A percentile compares a stretch with the other conserved stretches of the same genome.
phyloP scores from a whole-genome alignment of 2,888 invertebrate species.

The Volucella inflata region DNA sequence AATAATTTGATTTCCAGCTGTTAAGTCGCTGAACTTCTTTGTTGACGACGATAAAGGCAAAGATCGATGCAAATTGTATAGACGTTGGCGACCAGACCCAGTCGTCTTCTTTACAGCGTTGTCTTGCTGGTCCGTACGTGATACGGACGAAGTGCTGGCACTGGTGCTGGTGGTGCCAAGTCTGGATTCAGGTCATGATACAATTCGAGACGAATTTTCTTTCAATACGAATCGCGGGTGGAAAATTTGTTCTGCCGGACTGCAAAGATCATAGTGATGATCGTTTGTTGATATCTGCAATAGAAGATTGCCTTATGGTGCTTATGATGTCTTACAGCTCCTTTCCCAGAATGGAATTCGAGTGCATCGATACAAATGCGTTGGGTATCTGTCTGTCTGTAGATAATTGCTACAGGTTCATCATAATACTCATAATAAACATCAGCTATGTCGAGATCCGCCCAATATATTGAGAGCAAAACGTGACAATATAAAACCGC shows the following conservation, averaged over 20 bases:
- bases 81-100: slow-evolving; percentile 61
- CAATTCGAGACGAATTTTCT: slow-evolving; percentile 71
- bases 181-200: slow-evolving; percentile 64
- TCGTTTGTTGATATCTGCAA: slow-evolving; percentile 71
- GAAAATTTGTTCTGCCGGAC: slow-evolving; percentile 72
- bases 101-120: slow-evolving; percentile 52
- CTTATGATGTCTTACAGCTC: slow-evolving; percentile 9
- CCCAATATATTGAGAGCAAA: slow-evolving; percentile 63
- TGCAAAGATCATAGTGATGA: slow-evolving; percentile 65
- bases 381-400: slow-evolving; percentile 6
- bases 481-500: slow-evolving; percentile 58
- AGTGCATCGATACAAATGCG: slow-evolving; percentile 20
- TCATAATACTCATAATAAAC: background rate
- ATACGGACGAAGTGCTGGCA: slow-evolving; percentile 44
- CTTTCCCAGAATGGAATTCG: slow-evolving; percentile 62
- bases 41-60: slow-evolving; percentile 34
- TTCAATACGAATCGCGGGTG: slow-evolving; percentile 68
- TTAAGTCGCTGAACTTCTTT: slow-evolving; percentile 37
- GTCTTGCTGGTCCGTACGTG: slow-evolving; percentile 62
- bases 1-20: slow-evolving; percentile 74
- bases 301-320: slow-evolving; percentile 49
- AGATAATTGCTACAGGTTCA: slow-evolving; percentile 11
- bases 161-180: slow-evolving; percentile 10
- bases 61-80: slow-evolving; percentile 68
- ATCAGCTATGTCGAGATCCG: slow-evolving; percentile 51